A percentile compares a stretch with the other conserved stretches of the same genome.
Evolutionary conservation across 2,797 vertebrate species (phyloP).

Genomic region (Falco berigora): DNA sequence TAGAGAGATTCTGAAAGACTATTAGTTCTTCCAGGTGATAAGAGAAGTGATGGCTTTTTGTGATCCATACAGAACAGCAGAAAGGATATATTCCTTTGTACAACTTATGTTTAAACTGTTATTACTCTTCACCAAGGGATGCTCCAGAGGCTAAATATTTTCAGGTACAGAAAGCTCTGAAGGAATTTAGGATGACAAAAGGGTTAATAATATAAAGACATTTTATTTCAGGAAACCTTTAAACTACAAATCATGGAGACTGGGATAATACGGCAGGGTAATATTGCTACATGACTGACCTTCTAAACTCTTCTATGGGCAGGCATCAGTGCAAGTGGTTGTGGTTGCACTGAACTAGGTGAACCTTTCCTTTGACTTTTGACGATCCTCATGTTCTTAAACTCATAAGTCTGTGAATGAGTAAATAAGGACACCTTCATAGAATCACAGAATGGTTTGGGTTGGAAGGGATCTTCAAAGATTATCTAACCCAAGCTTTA

Average conservation of each 20-base stretch:
- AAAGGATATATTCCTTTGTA: neutral
- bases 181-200: neutral
- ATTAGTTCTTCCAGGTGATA: neutral
- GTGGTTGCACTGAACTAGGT: neutral
- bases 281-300: neutral
- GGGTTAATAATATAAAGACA: neutral
- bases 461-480: too few species aligned
- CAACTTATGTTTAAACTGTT: neutral
- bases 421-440: neutral
- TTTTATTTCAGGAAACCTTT: neutral
- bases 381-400: neutral
- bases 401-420: neutral
- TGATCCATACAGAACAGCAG: neutral
- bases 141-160: neutral
- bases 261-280: neutral
- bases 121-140: neutral
- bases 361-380: neutral
- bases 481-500: too few species aligned
- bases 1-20: neutral
- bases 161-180: neutral
- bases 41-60: neutral
- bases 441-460: neutral
- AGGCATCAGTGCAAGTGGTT: neutral
- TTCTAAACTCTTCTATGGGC: neutral
- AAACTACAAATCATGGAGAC: neutral